These are phyloP conservation scores for Trissolcus brochymenae DNA, from an alignment of 2,888 invertebrate genomes.

Conservation along the genomic window DNA sequence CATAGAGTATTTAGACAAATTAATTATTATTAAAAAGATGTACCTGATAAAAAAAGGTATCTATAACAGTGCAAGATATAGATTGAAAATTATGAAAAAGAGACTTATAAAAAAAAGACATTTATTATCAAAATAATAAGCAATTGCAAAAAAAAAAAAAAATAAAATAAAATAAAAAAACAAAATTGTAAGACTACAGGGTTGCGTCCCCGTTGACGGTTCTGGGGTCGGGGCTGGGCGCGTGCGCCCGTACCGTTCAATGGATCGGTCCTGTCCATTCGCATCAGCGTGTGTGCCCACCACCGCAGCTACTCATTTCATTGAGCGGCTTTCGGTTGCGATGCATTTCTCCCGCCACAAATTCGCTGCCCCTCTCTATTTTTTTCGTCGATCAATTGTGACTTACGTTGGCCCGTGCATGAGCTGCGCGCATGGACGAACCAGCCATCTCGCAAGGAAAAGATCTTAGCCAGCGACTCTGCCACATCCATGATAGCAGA, in stretches of 20 bases:
- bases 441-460: neutral
- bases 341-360: slow-evolving; percentile 60
- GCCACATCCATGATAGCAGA: neutral
- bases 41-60: too few relatives aligned
- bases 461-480: neutral
- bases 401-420: neutral
- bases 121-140: too few relatives aligned
- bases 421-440: neutral
- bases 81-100: too few relatives aligned
- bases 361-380: slow-evolving; percentile 28
- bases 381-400: slow-evolving; percentile 12
- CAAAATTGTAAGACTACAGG: neutral
- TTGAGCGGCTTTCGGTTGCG: slow-evolving; percentile 72
- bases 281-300: slow-evolving; percentile 61
- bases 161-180: too few relatives aligned
- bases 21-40: too few relatives aligned
- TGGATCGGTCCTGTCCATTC: slow-evolving; percentile 66
- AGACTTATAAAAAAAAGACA: too few relatives aligned
- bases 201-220: slow-evolving; percentile 53
- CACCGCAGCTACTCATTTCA: slow-evolving; percentile 68
- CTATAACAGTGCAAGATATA: too few relatives aligned
- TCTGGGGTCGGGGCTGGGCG: slow-evolving; percentile 62
- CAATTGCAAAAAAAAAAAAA: too few relatives aligned
- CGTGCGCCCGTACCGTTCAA: slow-evolving; percentile 68
- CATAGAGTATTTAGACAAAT: too few relatives aligned